Evolutionary conservation across 2,113 vertebrate species (phyloP).

Genomic region (Saccopteryx leptura): DNA sequence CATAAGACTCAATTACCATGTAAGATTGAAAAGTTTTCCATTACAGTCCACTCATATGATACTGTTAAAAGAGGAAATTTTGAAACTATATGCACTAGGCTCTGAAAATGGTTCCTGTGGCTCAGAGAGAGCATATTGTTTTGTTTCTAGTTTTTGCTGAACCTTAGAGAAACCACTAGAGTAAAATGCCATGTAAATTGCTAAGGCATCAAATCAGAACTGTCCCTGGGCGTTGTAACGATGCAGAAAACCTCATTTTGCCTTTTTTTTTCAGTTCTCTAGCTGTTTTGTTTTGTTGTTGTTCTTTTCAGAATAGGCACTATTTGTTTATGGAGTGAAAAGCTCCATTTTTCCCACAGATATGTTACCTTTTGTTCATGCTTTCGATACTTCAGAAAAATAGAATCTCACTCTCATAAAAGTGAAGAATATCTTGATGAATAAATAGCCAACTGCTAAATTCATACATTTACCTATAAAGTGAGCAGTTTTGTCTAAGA

Average conservation of each 20-base stretch:
- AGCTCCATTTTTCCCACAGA: conserved; percentile 76
- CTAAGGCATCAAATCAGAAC: conserved; percentile 65
- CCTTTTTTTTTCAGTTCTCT: conserved; percentile 39
- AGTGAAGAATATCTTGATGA: conserved; percentile 68
- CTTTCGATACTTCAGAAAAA: conserved; percentile 68
- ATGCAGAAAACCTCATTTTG: neutral
- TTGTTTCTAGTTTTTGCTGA: conserved; percentile 69
- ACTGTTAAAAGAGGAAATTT: conserved; percentile 4
- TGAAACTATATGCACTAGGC: neutral
- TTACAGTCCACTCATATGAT: neutral
- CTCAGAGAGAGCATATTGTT: conserved; percentile 53
- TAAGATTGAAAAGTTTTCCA: neutral
- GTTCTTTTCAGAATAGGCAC: conserved; percentile 53
- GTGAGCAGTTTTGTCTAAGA: conserved; percentile 44
- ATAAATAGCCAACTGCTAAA: conserved; percentile 75
- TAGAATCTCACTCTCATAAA: conserved; percentile 46
- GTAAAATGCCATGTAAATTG: conserved; percentile 68
- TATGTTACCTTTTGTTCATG: conserved; percentile 72
- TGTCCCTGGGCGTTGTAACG: conserved; percentile 67
- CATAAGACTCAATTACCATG: neutral
- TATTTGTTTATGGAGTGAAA: conserved; percentile 75
- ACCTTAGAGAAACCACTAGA: conserved; percentile 10
- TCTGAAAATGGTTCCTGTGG: neutral
- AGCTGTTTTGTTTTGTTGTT: neutral
- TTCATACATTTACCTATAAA: conserved; percentile 61